Percentiles rank a stretch among this genome's conserved stretches.
Evolutionary conservation across 2,797 vertebrate species (phyloP).

Genomic region (Lindbergichthys nudifrons): DNA sequence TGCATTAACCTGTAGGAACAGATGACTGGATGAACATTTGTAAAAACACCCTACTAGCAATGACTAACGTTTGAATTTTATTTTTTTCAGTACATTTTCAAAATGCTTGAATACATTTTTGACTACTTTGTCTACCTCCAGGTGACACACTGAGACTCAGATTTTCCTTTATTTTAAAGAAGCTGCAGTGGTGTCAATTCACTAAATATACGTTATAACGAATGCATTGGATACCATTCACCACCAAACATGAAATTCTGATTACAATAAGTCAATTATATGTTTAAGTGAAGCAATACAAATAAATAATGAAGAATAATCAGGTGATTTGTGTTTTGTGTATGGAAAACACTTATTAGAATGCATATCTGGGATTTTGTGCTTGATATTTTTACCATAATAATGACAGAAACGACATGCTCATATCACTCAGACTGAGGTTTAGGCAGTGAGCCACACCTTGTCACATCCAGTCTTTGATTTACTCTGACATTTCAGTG

Average conservation of each 20-base stretch:
- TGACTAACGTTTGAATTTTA: background rate
- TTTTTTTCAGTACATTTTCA: background rate
- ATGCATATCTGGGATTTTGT: background rate
- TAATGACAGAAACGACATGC: conserved; percentile 2
- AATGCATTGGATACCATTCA: background rate
- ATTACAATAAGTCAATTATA: background rate
- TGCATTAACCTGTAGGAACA: background rate
- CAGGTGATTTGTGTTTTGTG: background rate
- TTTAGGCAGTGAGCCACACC: conserved; percentile 49
- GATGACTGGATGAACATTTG: background rate
- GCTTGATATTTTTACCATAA: conserved; percentile 35
- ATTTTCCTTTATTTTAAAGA: background rate
- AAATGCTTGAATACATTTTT: background rate
- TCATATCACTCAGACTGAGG: conserved; percentile 5
- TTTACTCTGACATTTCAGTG: conserved; percentile 12
- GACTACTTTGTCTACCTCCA: background rate
- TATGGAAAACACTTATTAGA: background rate
- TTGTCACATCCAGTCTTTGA: conserved; percentile 24
- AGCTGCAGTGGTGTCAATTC: background rate
- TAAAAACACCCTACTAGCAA: background rate
- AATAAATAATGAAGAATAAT: background rate
- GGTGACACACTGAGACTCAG: background rate
- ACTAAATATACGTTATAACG: background rate
- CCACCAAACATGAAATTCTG: background rate
- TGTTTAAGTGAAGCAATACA: background rate